These are phyloP conservation scores for Prolemur simus DNA, from an alignment of 2,113 vertebrate genomes.

Conservation along the genomic window DNA sequence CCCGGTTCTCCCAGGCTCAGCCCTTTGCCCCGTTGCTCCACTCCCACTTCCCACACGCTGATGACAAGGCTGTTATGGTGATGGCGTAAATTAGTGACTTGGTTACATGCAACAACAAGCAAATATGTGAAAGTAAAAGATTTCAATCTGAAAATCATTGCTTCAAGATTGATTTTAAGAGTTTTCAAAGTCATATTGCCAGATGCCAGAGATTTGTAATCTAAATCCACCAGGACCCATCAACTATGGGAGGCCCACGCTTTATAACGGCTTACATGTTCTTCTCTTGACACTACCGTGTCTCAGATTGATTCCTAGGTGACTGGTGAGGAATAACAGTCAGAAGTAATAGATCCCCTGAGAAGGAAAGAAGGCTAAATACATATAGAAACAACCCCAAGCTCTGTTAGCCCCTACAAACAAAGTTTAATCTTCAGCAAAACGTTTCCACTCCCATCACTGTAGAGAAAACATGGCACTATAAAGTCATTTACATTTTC, in stretches of 20 bases:
- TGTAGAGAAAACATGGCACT: background rate
- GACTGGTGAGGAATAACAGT: background rate
- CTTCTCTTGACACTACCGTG: background rate
- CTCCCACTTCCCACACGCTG: background rate
- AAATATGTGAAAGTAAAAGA: background rate
- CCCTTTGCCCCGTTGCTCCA: background rate
- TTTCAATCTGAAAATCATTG: background rate
- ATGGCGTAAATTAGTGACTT: background rate
- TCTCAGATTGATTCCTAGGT: background rate
- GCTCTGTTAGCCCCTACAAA: background rate
- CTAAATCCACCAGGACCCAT: background rate
- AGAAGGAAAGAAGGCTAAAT: background rate
- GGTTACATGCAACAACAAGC: background rate
- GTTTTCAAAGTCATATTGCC: background rate
- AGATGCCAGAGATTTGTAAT: background rate
- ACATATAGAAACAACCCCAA: background rate
- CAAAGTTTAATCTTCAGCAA: background rate
- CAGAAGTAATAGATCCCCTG: background rate
- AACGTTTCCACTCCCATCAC: background rate
- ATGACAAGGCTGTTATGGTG: background rate
- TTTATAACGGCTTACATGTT: background rate
- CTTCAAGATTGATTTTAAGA: background rate
- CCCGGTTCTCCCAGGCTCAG: background rate
- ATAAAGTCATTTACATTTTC: background rate
- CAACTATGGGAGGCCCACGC: background rate